Base-by-base conservation (phyloP, 2,888 invertebrate genomes). In the Drosophila paracracens region DNA sequence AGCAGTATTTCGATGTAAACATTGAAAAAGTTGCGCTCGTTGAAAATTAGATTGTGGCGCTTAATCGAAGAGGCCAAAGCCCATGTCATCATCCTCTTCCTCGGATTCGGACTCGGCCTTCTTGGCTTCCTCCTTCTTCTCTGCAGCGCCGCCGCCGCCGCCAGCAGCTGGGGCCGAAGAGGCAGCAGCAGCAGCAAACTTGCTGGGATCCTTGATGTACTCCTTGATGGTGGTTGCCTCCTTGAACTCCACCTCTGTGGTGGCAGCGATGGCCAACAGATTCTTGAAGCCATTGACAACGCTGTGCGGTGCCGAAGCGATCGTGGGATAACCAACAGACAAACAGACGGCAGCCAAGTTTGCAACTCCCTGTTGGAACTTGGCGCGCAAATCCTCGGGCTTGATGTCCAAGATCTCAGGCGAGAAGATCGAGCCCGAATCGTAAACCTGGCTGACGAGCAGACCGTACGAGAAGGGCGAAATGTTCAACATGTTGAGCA, bases 401-500 rank as follows among this genome's bases (percentile, higher is more conserved):
- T 98, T 99, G 94, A 99, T 99, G 94, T 99, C 99, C 91, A 99
- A 94, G 91, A 99, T 98, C 82, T 96, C 97, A 1, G 99, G 99
- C 25, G 98, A 97, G 93, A 99, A 99, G 92, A 99, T 97, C 84
- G 99, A 99, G 69, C 99, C 99, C 77, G 98, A 98, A 93, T 99
- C 99, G 91, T 99, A 99, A 2, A 99, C 99, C 95, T 97, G 97
- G 93, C 97, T 97, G 77, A 99, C 98, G 51, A 97, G 94, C 90
- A 99, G 95, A 94, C 99, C 99, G 92, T 99, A 99, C 61, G 98
- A 98, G 95, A 99, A 99, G 59, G 99, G 99, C 93, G 99, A 99
- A 94, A 99, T 99, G 95, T 99, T 99, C 95, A 99, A 96, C 99
- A 99, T 99, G 95, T 99, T 99, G 86, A 99, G 95, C 70, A 99